phyloP scores from a whole-genome alignment of 2,797 vertebrate species.

The Spinus pinus region DNA sequence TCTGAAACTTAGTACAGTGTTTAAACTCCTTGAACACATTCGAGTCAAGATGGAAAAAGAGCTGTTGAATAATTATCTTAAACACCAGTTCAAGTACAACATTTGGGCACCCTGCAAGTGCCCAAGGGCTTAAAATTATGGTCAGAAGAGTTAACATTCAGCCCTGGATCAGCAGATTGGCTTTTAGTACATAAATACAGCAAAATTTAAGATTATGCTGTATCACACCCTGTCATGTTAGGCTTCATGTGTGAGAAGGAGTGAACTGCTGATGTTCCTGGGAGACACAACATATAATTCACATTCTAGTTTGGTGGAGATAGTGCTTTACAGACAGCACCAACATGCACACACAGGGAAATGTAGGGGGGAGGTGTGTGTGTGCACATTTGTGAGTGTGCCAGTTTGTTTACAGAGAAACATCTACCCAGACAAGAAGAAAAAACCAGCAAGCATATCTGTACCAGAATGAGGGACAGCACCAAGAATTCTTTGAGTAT shows the following conservation, averaged over 20 bases:
- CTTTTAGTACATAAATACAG: background rate
- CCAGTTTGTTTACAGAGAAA: background rate
- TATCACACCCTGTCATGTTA: background rate
- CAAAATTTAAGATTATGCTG: background rate
- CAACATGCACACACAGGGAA: background rate
- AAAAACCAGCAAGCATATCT: background rate
- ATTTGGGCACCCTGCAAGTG: background rate
- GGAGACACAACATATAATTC: background rate
- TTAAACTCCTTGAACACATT: background rate
- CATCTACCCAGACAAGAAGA: background rate
- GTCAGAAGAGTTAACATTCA: background rate
- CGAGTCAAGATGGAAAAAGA: background rate
- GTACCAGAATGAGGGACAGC: background rate
- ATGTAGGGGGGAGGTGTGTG: rapidly evolving
- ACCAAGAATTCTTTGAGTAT: background rate
- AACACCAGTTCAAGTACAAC: background rate
- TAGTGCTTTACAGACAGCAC: background rate
- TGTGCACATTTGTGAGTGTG: background rate
- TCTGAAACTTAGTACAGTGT: background rate
- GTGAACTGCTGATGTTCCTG: background rate
- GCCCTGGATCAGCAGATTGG: background rate
- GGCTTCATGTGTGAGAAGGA: background rate
- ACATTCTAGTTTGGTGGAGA: background rate
- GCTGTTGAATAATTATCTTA: background rate
- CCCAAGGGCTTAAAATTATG: background rate